Evolutionary conservation across 92 coral and sea anemone species (phyloP).

Genomic region (Parazoanthus atlanticus): DNA sequence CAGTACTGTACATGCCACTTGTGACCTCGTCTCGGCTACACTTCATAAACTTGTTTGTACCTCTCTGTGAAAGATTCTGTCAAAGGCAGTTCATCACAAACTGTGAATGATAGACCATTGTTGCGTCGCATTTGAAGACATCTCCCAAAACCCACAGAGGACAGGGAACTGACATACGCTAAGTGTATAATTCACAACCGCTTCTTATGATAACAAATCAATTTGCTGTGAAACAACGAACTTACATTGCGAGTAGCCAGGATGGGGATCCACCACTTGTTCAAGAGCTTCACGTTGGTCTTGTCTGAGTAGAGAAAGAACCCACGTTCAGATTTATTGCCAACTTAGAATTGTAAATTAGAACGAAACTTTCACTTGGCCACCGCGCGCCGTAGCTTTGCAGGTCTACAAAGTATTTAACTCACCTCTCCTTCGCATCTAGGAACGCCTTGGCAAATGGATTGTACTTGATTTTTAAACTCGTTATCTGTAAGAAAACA

Average conservation of each 20-base stretch:
- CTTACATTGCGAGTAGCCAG: slow-evolving; percentile 96
- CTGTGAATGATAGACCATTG: slow-evolving; percentile 53
- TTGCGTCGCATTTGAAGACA: slow-evolving; percentile 41
- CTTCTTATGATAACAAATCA: slow-evolving; percentile 68
- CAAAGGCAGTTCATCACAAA: slow-evolving; percentile 54
- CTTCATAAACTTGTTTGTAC: slow-evolving; percentile 50
- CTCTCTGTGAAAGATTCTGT: slow-evolving; percentile 47
- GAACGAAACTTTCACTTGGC: background rate
- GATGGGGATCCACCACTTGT: slow-evolving; percentile 82
- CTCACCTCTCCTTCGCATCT: slow-evolving; percentile 96
- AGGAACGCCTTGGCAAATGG: slow-evolving; percentile 99
- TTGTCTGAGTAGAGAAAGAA: slow-evolving; percentile 59
- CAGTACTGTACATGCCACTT: slow-evolving; percentile 26
- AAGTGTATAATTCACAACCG: slow-evolving; percentile 67
- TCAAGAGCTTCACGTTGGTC: slow-evolving; percentile 94
- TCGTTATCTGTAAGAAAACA: slow-evolving; percentile 79
- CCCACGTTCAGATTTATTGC: background rate
- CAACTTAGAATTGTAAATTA: background rate
- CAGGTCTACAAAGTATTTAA: background rate
- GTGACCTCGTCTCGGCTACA: slow-evolving; percentile 25
- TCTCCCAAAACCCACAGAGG: slow-evolving; percentile 50
- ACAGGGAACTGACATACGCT: slow-evolving; percentile 46
- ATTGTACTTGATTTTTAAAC: slow-evolving; percentile 89
- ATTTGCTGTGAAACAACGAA: slow-evolving; percentile 62
- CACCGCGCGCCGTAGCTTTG: background rate